Evolutionary conservation across 2,888 invertebrate species (phyloP), one percentile per base, ranked within the genome.

Genomic region (Leucoptera coffeella): DNA sequence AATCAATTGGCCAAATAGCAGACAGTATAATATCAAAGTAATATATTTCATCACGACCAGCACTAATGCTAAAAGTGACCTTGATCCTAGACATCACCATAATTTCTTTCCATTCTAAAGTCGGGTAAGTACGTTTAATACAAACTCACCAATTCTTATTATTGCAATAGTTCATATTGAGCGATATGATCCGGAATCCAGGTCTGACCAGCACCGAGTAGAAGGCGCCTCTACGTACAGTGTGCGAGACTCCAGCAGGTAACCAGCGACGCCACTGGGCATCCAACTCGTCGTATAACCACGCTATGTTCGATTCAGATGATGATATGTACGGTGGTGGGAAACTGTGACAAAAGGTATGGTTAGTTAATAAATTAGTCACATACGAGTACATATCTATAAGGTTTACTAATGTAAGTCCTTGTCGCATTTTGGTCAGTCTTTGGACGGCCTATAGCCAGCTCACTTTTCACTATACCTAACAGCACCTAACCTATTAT

Each of bases 111-210:
- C n/a, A n/a, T n/a, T n/a, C n/a, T n/a, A n/a, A n/a, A n/a, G n/a
- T n/a, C n/a, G n/a, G n/a, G n/a, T n/a, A n/a, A n/a, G n/a, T n/a
- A n/a, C n/a, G n/a, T n/a, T n/a, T n/a, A n/a, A n/a, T n/a, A n/a
- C n/a, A n/a, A n/a, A n/a, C 32, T 55, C 52, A 84, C 94, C 93
- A 95, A 62, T 94, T 94, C 48, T 88, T 88, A 46, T 90, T 91
- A 51, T 93, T 92, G 56, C 94, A 94, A 58, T 90, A 93, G 60
- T 95, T 95, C 84, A 90, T 93, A 49, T 95, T 95, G n/a, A 95
- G 73, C 0, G 94, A 94, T 35, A 95, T 84, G 29, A 95, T 80
- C 30, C 93, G 76, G 52, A 95, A 89, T 11, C 92, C 92, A 0
- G 91, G 90, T 19, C 88, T 77, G 5, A 94, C 85, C 24, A 91